These are phyloP conservation scores for Stictonetta naevosa DNA, from an alignment of 2,113 vertebrate species.

Conservation along the genomic window DNA sequence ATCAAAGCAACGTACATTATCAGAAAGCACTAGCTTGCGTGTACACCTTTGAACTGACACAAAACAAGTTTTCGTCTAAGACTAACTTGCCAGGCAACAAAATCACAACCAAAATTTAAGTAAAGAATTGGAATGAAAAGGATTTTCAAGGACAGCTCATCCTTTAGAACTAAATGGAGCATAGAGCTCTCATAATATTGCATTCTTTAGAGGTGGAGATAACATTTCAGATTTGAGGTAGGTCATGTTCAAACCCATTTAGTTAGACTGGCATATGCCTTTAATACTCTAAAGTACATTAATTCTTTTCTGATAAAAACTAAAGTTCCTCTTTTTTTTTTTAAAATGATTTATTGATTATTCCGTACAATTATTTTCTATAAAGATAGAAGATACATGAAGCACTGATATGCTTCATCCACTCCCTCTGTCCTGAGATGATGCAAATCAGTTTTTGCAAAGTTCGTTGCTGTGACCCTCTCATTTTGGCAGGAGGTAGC, in stretches of 20 bases:
- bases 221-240: not conserved
- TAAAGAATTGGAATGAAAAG: not conserved
- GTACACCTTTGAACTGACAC: constrained; percentile 21
- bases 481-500: not conserved
- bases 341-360: not conserved
- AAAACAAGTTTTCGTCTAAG: not conserved
- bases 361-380: not conserved
- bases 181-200: not conserved
- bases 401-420: not conserved
- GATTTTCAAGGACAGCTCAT: not conserved
- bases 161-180: not conserved
- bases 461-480: not conserved
- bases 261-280: not conserved
- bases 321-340: not conserved
- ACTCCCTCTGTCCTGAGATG: not conserved
- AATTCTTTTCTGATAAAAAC: not conserved
- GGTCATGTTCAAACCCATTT: not conserved
- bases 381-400: not conserved
- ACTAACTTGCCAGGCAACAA: not conserved
- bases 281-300: not conserved
- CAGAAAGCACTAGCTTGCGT: not conserved
- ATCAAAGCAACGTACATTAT: constrained; percentile 7
- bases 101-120: not conserved
- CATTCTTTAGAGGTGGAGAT: not conserved
- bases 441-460: not conserved